Base-by-base conservation (phyloP, 2,888 invertebrate species). In the Polymixis flavicincta region DNA sequence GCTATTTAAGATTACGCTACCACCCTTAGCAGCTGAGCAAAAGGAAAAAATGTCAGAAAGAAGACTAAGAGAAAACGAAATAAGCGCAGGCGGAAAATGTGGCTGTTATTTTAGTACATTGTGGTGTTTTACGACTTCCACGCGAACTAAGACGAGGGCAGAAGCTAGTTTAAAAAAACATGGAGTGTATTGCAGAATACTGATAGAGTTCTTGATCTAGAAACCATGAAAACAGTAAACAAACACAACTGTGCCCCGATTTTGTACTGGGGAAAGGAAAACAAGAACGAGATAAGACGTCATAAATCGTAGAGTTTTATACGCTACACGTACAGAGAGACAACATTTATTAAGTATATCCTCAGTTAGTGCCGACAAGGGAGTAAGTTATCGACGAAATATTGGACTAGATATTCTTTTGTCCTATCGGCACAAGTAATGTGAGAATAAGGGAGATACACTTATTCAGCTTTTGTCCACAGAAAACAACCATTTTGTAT, bases 271-370 rank as follows among this genome's bases (percentile, higher is more conserved):
- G 9, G 8, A 75, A 48, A 75, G 28, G 19, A 74, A 70, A 75
- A 37, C 63, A 81, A 74, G 45, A 8, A 45, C 14, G 0, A 77
- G 77, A 81, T 77, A 77, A 77, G 76, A 8, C 52, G 57, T 75
- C 64, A 81, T 77, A 81, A 59, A 77, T 81, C 75, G n/a, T 52
- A 5, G 52, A 81, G 82, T 77, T 81, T 76, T 77, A 77, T 81
- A 81, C 77, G 57, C n/a, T 45, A 81, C 75, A 81, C 82, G 77
- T 64, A 59, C 63, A 64, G 8, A 59, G 3, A 75, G 75, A 77
- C 63, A 81, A 81, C 37, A 64, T 81, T 77, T 81, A 74, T 77
- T 81, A 63, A 74, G 63, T 64, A 74, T 81, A 77, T 75, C 75
- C 63, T 75, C 59, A 45, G 48, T 74, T 55, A 77, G 75, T 81